Evolutionary conservation across 2,888 invertebrate genomes (phyloP), one percentile per base, ranked within the genome.

Genomic region (Teinopalpus imperialis): DNA sequence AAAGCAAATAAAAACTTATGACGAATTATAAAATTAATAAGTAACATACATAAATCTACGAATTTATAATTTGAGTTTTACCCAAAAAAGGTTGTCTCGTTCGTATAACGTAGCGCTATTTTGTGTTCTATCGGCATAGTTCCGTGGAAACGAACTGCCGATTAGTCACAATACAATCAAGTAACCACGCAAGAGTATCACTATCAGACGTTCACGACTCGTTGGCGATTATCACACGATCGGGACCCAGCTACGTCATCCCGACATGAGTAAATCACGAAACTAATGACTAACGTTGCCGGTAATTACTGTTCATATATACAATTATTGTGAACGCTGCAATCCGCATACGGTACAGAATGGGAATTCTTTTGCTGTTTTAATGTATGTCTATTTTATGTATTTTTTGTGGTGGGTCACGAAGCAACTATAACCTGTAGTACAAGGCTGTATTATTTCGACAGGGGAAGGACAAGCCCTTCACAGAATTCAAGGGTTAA

Each of bases 151-250:
- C 77, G 36, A n/a, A 13, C 48, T 31, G 8, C 35, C 66, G 78
- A 80, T 82, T 81, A 82, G 81, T 82, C 81, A 82, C 79, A 81
- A 63, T 48, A 66, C 66, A 74, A 70, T 67, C 69, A 69, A 63
- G 54, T 66, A 70, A 77, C 78, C 78, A 69, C 74, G 70, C 74
- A 74, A 78, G 74, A 70, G 59, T 62, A 67, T 69, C 64, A 57
- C 67, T 68, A 69, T 67, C 68, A 66, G 69, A 64, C 66, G 71
- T 76, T 71, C 80, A 82, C 82, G 81, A 81, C 65, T 67, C 63
- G 54, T 49, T 57, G 52, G 60, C 69, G 66, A 78, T 78, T 81
- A 79, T 61, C 64, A 61, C 59, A 53, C 56, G 67, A 64, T 66
- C 73, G 61, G 70, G 66, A 65, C 65, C 53, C 50, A 51, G 57